Base-by-base conservation (phyloP, 2,888 invertebrate species). In the Leptogaster cylindrica region DNA sequence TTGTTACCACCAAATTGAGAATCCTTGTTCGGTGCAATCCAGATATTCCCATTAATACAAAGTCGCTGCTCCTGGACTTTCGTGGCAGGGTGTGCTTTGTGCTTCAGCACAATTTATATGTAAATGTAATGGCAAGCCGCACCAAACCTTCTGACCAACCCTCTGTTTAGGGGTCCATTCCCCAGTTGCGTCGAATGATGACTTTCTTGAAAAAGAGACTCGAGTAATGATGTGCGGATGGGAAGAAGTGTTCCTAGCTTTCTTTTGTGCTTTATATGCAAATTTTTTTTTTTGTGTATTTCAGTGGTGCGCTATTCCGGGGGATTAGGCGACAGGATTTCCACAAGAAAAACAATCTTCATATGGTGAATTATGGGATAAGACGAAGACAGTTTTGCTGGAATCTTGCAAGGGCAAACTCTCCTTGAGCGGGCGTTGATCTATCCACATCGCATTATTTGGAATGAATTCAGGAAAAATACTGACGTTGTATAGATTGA, bases 1-100 rank as follows among this genome's bases (percentile, higher is more conserved):
- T 44, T 61, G 61, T 77, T 64, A 50, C 36, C 48, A 64, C 64
- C 48, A 48, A 64, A 64, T 48, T 48, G 48, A 64, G 48, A 48
- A 64, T 33, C 48, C 48, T 48, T 64, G 48, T 48, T 64, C 64
- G 48, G 33, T 36, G 16, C 36, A 50, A 64, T 64, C 50, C 48
- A 64, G 48, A 33, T 50, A 64, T 48, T 64, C 48, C 25, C 61
- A 61, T 61, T 44, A 61, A 61, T 61, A 41, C 61, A 61, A 44
- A 44, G 61, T 44, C 61, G 44, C 44, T 44, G 27, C 61, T 46
- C 44, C 25, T 16, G 61, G 61, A 28, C 61, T 44, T 61, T 48
- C 48, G 64, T 61, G 44, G 44, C 27, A 33, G 64, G 33, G 48
- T 33, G 14, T 31, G 64, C 64, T 48, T 31, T 18, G 20, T 64